These are phyloP conservation scores for Pollachius pollachius DNA, from an alignment of 2,113 vertebrate species.

Conservation along the genomic window DNA sequence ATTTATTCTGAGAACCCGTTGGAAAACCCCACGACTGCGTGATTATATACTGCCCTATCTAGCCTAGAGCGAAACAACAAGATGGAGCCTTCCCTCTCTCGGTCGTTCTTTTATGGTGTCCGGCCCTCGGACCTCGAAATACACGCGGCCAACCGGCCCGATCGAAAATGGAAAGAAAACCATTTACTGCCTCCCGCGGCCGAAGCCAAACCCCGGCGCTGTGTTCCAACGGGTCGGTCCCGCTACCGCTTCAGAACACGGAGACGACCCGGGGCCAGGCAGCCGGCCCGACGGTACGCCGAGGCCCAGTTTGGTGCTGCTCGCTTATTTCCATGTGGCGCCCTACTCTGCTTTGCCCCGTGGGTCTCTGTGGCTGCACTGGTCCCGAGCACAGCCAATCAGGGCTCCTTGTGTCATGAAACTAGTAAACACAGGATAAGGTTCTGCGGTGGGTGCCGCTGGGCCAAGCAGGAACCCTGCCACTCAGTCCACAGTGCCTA, in stretches of 20 bases:
- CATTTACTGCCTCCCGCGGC: background rate
- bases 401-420: conserved; percentile 27
- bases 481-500: conserved; percentile 34
- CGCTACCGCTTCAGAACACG: conserved; percentile 21
- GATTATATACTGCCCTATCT: conserved; percentile 4
- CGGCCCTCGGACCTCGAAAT: conserved; percentile 23
- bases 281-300: conserved; percentile 49
- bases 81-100: background rate
- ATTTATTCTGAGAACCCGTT: too few relatives aligned
- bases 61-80: background rate
- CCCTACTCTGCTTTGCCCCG: conserved; percentile 33
- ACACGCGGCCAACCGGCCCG: conserved; percentile 2
- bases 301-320: conserved; percentile 40
- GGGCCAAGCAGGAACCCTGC: too few relatives aligned
- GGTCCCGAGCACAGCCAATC: conserved; percentile 48
- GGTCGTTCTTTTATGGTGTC: conserved; percentile 12
- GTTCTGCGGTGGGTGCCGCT: conserved; percentile 52
- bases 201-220: conserved; percentile 14
- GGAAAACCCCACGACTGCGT: background rate
- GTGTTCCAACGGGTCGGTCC: too few relatives aligned
- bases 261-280: conserved; percentile 26
- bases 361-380: conserved; percentile 52
- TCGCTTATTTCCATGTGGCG: conserved; percentile 60
- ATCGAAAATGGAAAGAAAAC: conserved; percentile 22
- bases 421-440: conserved; percentile 57